Evolutionary conservation across 2,888 invertebrate genomes (phyloP).

Genomic region (Cephus sareptanus): DNA sequence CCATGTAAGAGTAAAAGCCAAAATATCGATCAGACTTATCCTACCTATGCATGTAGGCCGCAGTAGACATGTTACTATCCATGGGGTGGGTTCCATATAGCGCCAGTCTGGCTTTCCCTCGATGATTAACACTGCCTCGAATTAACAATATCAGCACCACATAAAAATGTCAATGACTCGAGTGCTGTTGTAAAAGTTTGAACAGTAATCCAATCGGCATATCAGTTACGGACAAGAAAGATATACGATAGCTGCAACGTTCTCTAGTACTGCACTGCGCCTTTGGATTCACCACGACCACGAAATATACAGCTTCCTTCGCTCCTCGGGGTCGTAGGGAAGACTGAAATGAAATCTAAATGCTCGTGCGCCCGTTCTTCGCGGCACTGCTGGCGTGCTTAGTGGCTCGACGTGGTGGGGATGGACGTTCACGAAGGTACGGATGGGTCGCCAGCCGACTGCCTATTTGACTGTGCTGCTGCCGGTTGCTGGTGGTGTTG

Average conservation of each 20-base stretch:
- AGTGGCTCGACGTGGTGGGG: slow-evolving; percentile 36
- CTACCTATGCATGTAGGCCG: slow-evolving; percentile 63
- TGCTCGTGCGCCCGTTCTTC: slow-evolving; percentile 49
- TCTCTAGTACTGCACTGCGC: not conserved
- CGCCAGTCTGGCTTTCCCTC: slow-evolving; percentile 29
- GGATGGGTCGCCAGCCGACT: slow-evolving; percentile 46
- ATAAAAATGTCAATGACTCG: not conserved
- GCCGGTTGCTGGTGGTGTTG: not conserved
- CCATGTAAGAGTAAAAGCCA: not conserved
- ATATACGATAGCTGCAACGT: not conserved
- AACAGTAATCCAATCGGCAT: not conserved
- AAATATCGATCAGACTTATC: slow-evolving; percentile 8
- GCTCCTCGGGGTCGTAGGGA: slow-evolving; percentile 42
- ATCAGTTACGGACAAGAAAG: not conserved
- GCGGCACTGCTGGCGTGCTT: slow-evolving; percentile 27
- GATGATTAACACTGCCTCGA: slow-evolving; percentile 21
- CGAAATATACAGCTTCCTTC: not conserved
- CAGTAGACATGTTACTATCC: slow-evolving; percentile 65
- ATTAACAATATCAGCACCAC: not conserved
- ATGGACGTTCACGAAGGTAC: slow-evolving; percentile 30
- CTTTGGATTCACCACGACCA: not conserved
- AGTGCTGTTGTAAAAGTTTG: not conserved
- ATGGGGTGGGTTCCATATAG: slow-evolving; percentile 61
- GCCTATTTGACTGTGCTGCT: slow-evolving; percentile 21
- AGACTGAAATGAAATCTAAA: slow-evolving; percentile 51